Conservation (phyloP, 2,888 invertebrate species). For the Embidobia sp. region DNA sequence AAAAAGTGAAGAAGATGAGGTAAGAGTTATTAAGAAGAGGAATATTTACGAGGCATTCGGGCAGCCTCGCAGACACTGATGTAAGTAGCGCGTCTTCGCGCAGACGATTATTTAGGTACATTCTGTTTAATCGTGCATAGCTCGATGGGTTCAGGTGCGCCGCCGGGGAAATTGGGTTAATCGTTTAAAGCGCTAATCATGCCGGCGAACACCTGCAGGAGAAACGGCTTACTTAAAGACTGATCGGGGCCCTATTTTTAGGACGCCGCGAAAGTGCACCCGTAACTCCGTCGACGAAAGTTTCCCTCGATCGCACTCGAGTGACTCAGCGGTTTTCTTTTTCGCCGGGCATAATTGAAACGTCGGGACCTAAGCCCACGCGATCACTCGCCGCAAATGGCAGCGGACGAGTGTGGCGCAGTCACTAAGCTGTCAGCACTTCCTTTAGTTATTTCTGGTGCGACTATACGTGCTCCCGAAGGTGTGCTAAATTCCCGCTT, state of each 20-base stretch:
- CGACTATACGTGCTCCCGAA: slow-evolving; percentile 45
- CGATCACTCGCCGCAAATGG: too few species aligned
- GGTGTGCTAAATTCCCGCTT: slow-evolving; percentile 64
- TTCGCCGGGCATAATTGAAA: slow-evolving; percentile 29
- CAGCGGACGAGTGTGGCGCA: slow-evolving; percentile 24
- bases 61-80: slow-evolving; percentile 41
- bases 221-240: slow-evolving; percentile 20
- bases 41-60: slow-evolving; percentile 52
- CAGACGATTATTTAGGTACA: slow-evolving; percentile 70
- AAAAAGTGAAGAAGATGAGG: slow-evolving; percentile 46
- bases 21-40: slow-evolving; percentile 54
- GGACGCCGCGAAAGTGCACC: slow-evolving; percentile 25
- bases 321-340: slow-evolving; percentile 17
- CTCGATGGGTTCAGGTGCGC: slow-evolving; percentile 70
- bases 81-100: slow-evolving; percentile 52
- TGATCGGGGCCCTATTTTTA: slow-evolving; percentile 41
- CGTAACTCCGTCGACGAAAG: slow-evolving; percentile 22
- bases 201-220: slow-evolving; percentile 27
- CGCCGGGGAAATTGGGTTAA: slow-evolving; percentile 74
- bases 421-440: slow-evolving; percentile 42
- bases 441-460: slow-evolving; percentile 36
- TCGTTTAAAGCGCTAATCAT: slow-evolving; percentile 74
- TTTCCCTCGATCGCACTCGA: background rate
- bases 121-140: slow-evolving; percentile 68
- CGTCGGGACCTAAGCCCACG: slow-evolving; percentile 20